Base-by-base conservation (phyloP, 2,888 invertebrate genomes). In the Deilephila elpenor region DNA sequence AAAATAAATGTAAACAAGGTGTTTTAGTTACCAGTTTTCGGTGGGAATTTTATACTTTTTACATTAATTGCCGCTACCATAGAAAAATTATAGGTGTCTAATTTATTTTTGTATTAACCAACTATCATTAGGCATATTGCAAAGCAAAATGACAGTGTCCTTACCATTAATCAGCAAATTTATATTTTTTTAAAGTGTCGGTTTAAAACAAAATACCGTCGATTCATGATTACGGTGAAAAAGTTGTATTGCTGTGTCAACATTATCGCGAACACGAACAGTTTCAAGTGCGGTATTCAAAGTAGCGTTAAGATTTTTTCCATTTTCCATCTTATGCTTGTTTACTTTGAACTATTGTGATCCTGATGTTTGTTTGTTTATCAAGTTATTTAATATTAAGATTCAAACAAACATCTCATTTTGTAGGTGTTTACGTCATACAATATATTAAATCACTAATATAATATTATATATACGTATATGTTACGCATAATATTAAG, bases 201-300 rank as follows among this genome's bases (percentile, higher is more conserved):
- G 14, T 14, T 11, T 44, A 44, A 44, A 44, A 14, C 11, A 3
- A 44, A 44, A 11, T 14, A 44, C 44, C 44, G 11, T 44, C 7
- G n/a, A 37, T n/a, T n/a, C 17, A n/a, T 8, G n/a, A 34, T 34
- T 62, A 62, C 34, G n/a, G 19, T 20, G 32, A 44, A 44, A 44
- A 11, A 51, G 67, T 67, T 67, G 67, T 67, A 51, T 67, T 67
- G 67, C 67, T 67, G 67, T 67, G 67, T 51, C 67, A 51, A 67
- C 37, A 64, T 64, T 44, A 37, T 37, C 20, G 20, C 14, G 25
- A 53, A 6, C 17, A n/a, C n/a, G 17, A 56, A 17, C 56, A n/a
- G 44, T 34, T 8, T 62, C 44, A 29, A 60, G 25, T 29, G 60
- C 14, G 14, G 60, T 60, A 60, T 14, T 4, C 60, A 14, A 25